Percentiles rank a stretch among this genome's conserved stretches.
These are phyloP conservation scores for Galeopterus variegatus DNA, from an alignment of 2,113 vertebrate species.

Conservation along the genomic window DNA sequence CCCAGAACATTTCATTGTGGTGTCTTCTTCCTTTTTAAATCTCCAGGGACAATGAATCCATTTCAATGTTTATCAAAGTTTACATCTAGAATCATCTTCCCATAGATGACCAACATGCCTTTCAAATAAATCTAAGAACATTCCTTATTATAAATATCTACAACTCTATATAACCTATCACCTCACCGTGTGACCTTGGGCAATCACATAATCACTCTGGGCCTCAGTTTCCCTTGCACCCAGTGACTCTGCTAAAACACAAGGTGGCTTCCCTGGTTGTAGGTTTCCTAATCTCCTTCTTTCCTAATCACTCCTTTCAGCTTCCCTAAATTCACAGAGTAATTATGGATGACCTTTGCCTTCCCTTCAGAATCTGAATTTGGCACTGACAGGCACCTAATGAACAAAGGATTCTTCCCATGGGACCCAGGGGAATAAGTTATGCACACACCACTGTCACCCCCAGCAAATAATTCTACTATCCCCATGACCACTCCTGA, in stretches of 20 bases:
- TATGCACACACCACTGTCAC: not conserved
- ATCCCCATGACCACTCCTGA: not conserved
- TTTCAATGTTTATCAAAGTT: not conserved
- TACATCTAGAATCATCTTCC: slow-evolving; percentile 31
- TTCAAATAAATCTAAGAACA: slow-evolving; percentile 36
- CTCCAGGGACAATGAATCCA: not conserved
- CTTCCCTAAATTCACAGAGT: slow-evolving; percentile 16
- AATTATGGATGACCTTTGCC: not conserved
- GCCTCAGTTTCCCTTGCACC: not conserved
- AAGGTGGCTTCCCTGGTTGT: not conserved
- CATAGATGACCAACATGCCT: not conserved
- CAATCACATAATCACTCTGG: not conserved
- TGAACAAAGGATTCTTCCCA: not conserved
- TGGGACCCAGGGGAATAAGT: not conserved
- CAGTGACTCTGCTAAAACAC: not conserved
- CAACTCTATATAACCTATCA: not conserved
- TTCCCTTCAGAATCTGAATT: slow-evolving; percentile 48
- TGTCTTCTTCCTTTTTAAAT: slow-evolving; percentile 28
- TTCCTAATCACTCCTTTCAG: not conserved
- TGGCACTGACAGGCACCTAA: not conserved
- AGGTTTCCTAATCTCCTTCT: not conserved
- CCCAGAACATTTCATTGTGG: not conserved
- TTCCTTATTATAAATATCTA: not conserved
- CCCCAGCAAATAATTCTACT: not conserved
- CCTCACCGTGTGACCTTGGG: not conserved